phyloP scores from a whole-genome alignment of 2,888 invertebrate species.

The Masnerella sp. region DNA sequence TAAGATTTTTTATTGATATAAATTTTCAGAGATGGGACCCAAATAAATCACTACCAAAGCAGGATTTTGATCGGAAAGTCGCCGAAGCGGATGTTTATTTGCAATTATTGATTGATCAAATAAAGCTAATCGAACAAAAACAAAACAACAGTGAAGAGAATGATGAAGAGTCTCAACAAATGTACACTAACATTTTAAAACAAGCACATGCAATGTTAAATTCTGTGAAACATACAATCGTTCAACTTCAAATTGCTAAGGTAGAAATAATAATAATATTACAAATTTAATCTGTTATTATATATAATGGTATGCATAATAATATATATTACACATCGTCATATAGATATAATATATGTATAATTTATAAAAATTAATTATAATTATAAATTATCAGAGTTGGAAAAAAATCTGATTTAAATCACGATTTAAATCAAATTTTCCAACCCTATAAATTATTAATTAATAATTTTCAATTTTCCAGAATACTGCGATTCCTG shows the following conservation, averaged over 20 bases:
- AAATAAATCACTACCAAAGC: conserved; percentile 80
- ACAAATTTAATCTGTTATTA: too few species aligned
- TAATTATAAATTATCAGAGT: too few species aligned
- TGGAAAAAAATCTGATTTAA: too few species aligned
- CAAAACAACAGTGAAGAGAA: conserved; percentile 63
- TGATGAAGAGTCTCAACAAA: conserved; percentile 68
- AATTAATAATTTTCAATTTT: conserved; percentile 63
- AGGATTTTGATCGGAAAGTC: conserved; percentile 89
- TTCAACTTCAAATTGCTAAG: conserved; percentile 98
- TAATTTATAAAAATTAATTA: too few species aligned
- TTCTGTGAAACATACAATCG: conserved; percentile 98
- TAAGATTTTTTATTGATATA: too few species aligned
- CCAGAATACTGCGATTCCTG: conserved; percentile 93
- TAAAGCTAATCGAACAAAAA: conserved; percentile 81
- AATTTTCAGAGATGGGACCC: conserved; percentile 79
- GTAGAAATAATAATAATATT: too few species aligned
- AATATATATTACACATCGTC: too few species aligned
- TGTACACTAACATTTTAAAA: conserved; percentile 69
- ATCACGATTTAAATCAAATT: too few species aligned
- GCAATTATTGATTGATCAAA: conserved; percentile 96
- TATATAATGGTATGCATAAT: too few species aligned
- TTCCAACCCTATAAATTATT: not conserved
- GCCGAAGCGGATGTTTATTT: conserved; percentile 97
- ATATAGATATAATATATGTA: too few species aligned
- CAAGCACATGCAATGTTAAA: conserved; percentile 91